Conservation (phyloP, 2,797 vertebrate species). For the Triplophysa bombifrons region DNA sequence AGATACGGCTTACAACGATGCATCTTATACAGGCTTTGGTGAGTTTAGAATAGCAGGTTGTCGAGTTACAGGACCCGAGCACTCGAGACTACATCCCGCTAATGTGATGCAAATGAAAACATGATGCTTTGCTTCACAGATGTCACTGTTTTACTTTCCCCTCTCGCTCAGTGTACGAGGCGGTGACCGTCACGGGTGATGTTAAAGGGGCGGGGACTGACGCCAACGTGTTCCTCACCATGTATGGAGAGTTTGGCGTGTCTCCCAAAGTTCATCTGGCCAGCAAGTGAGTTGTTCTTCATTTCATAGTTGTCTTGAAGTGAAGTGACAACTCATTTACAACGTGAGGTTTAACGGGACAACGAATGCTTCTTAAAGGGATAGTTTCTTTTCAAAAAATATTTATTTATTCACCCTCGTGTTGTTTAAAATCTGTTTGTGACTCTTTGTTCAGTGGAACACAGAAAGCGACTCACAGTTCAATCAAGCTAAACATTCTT, state of each 20-base stretch:
- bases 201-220: slow-evolving; percentile 94
- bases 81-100: not conserved
- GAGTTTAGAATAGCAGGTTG: slow-evolving; percentile 9
- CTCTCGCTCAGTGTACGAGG: slow-evolving; percentile 86
- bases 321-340: not conserved
- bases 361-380: no score
- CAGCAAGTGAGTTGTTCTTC: slow-evolving; percentile 89
- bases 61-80: slow-evolving; percentile 18
- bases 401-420: no score
- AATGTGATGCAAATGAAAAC: slow-evolving; percentile 35
- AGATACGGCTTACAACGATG: slow-evolving; percentile 44
- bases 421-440: no score
- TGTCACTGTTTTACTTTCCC: not conserved
- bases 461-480: not conserved
- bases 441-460: no score
- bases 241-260: slow-evolving; percentile 92
- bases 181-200: slow-evolving; percentile 91
- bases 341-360: not conserved
- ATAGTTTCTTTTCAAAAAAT: no score
- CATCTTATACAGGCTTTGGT: slow-evolving; percentile 33
- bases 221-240: slow-evolving; percentile 95
- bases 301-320: not conserved
- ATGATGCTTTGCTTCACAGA: slow-evolving; percentile 32
- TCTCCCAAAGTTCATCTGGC: slow-evolving; percentile 95
- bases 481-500: not conserved